Percentiles rank a stretch among this genome's conserved stretches.
These are phyloP conservation scores for Neodiprion virginianus DNA, from an alignment of 1,140 invertebrate genomes.

Conservation along the genomic window DNA sequence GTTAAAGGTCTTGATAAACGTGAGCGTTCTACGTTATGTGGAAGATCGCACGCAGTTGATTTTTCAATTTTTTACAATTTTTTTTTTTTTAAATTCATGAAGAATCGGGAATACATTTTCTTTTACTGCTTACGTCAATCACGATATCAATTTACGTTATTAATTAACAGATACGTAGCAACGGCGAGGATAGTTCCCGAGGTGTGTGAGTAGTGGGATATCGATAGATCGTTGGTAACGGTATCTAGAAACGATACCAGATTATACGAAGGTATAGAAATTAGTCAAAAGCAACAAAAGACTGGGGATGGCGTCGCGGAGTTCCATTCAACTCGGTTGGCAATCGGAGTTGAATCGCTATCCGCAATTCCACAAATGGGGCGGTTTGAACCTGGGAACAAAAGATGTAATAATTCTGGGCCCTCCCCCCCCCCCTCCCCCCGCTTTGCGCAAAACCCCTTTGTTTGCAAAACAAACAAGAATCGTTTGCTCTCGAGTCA, in stretches of 20 bases:
- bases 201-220: not conserved
- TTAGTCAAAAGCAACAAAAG: slow-evolving; percentile 59
- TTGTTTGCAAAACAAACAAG: slow-evolving; percentile 61
- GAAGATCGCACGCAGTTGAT: too few species aligned
- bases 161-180: too few species aligned
- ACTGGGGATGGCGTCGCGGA: slow-evolving; percentile 22
- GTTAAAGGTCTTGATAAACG: too few species aligned
- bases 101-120: too few species aligned
- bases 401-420: slow-evolving; percentile 62
- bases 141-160: too few species aligned
- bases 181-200: too few species aligned
- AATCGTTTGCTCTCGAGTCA: slow-evolving; percentile 50
- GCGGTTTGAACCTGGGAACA: slow-evolving; percentile 57
- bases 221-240: not conserved
- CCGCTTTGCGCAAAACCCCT: slow-evolving; percentile 43
- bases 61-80: too few species aligned
- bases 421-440: slow-evolving; percentile 30
- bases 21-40: too few species aligned
- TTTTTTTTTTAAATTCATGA: too few species aligned
- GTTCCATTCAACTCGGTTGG: slow-evolving; percentile 38
- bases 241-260: slow-evolving; percentile 35
- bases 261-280: slow-evolving; percentile 47
- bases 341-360: slow-evolving; percentile 57
- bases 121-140: too few species aligned
- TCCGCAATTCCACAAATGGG: slow-evolving; percentile 60